Evolutionary conservation across 53 echinoderm and acorn worm genomes (phyloP).

Genomic region (Temnopleurus reevesii): DNA sequence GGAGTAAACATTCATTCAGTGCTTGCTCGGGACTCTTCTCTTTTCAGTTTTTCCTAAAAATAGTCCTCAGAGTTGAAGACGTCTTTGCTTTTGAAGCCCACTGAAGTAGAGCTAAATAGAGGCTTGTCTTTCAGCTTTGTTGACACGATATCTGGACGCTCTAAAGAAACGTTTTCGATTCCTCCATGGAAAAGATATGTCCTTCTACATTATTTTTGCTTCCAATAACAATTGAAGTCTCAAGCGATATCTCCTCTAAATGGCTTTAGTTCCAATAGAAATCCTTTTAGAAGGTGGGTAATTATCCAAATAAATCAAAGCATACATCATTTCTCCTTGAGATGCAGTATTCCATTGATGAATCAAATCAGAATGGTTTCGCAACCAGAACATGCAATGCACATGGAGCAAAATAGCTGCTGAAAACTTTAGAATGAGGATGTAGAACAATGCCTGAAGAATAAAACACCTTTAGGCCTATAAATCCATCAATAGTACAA

Average conservation of each 20-base stretch:
- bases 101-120: background rate
- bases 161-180: background rate
- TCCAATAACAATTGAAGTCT: background rate
- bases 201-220: background rate
- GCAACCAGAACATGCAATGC: no score
- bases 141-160: background rate
- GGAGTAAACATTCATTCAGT: conserved; percentile 28
- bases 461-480: no score
- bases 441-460: no score
- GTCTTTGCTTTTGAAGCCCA: background rate
- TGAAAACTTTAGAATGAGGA: no score
- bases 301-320: background rate
- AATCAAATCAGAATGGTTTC: no score
- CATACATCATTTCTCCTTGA: no score
- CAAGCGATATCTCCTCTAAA: background rate
- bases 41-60: conserved; percentile 17
- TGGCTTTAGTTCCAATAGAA: background rate
- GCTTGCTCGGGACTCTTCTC: background rate
- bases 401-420: no score
- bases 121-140: conserved; percentile 1
- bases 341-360: no score
- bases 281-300: background rate
- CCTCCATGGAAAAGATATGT: background rate
- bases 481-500: no score
- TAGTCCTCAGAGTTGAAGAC: background rate